phyloP scores from a whole-genome alignment of 2,113 vertebrate genomes.

The Microtus oregoni region DNA sequence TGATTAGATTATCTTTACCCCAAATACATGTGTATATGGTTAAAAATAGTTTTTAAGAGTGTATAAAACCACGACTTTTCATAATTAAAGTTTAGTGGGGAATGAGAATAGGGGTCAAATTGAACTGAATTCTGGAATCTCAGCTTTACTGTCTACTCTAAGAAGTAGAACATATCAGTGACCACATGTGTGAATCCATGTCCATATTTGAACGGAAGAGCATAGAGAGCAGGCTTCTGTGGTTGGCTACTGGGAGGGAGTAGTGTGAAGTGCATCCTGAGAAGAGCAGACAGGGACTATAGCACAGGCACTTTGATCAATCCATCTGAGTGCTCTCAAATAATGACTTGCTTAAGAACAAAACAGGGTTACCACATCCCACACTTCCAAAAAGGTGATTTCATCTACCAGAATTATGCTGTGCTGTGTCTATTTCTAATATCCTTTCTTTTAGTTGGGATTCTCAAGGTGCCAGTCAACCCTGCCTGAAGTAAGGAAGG shows the following conservation, averaged over 20 bases:
- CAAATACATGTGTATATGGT: neutral
- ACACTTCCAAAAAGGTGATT: neutral
- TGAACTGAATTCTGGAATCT: neutral
- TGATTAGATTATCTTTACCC: neutral
- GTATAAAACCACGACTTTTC: neutral
- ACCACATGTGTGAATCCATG: too few species aligned
- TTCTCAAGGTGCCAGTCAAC: neutral
- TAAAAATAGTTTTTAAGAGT: neutral
- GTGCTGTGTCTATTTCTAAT: neutral
- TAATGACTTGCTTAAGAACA: neutral
- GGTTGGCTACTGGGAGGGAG: neutral
- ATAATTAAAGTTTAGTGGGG: constrained; percentile 28
- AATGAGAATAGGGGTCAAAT: neutral
- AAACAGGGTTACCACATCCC: neutral
- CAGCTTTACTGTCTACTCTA: neutral
- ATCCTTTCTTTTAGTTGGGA: neutral
- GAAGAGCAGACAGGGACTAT: neutral
- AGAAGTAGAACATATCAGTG: neutral
- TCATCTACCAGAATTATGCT: neutral
- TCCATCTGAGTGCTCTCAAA: neutral
- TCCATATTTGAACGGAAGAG: neutral
- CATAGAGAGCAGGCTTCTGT: neutral
- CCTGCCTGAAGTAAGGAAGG: neutral
- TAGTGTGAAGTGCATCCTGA: neutral
- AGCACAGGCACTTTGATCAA: neutral